Evolutionary conservation across 2,797 vertebrate species (phyloP), one percentile per base, ranked within the genome.

Genomic region (Lycodopsis pacificus): DNA sequence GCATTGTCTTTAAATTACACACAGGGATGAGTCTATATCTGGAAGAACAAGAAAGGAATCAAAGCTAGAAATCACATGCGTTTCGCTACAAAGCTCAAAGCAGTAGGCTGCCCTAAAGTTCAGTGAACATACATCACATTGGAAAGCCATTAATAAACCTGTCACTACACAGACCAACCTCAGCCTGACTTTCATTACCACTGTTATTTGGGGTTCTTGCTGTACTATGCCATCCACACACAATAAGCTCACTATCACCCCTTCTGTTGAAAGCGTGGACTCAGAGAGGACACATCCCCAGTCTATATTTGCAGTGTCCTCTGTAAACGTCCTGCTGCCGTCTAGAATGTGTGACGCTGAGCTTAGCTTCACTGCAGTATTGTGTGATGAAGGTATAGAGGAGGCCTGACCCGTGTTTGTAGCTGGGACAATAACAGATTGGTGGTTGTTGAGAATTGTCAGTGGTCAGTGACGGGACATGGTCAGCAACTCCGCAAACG

Each of bases 121-220:
- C 89, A 91, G 86, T 88, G 88, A 94, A 93, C 92, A 94, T 93
- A 92, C 87, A 93, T 94, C 93, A 94, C 92, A 89, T 88, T 82
- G 89, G 81, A 92, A 92, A 93, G 85, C 88, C 90, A 94, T 95
- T 95, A 93, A 94, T 94, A 93, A 93, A 93, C 74, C 92, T 94
- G 93, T 94, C 94, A 95, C 82, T 76, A 64, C 83, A 76, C 75
- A 79, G 78, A 86, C 82, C 86, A 91, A 91, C 92, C 89, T 89
- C 86, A 86, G 83, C 58, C 86, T 86, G 90, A 90, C 92, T 92
- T 92, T 91, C 81, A 92, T 90, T 91, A 84, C 80, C 69, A 77
- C 71, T 81, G 75, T 85, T 89, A 88, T 89, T 91, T 86, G 77
- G 65, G 58, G 79, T 78, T 81, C 65, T 65, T 81, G 86, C 86